phyloP scores from a whole-genome alignment of 2,797 vertebrate genomes.

The Aulostomus chinensis region DNA sequence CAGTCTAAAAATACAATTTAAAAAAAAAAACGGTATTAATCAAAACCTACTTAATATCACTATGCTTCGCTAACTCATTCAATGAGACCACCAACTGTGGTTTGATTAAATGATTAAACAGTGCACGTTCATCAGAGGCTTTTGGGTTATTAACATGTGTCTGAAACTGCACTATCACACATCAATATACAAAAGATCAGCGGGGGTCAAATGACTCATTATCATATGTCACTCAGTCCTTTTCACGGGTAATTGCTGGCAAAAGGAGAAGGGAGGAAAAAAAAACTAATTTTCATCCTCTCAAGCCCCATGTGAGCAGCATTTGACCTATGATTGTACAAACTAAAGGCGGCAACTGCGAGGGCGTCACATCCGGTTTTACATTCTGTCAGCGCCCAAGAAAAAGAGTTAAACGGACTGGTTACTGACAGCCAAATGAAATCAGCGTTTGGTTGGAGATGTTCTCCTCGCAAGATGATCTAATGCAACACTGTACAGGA shows the following conservation, averaged over 20 bases:
- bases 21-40: slow-evolving; percentile 38
- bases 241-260: slow-evolving; percentile 49
- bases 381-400: background rate
- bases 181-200: slow-evolving; percentile 52
- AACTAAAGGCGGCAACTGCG: slow-evolving; percentile 1
- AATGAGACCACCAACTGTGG: slow-evolving; percentile 58
- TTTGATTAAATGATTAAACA: slow-evolving; percentile 69
- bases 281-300: slow-evolving; percentile 43
- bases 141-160: slow-evolving; percentile 59
- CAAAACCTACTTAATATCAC: slow-evolving; percentile 49
- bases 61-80: slow-evolving; percentile 57
- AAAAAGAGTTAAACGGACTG: background rate
- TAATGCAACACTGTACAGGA: slow-evolving; percentile 6
- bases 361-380: slow-evolving; percentile 7
- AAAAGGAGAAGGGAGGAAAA: slow-evolving; percentile 24
- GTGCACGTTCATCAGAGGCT: slow-evolving; percentile 46
- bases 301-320: slow-evolving; percentile 1
- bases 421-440: background rate
- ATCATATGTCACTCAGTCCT: slow-evolving; percentile 59
- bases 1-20: too few relatives aligned
- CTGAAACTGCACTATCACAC: slow-evolving; percentile 48
- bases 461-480: slow-evolving; percentile 8
- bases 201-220: slow-evolving; percentile 63
- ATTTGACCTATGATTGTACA: slow-evolving; percentile 46
- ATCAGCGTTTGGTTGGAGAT: slow-evolving; percentile 7